Evolutionary conservation across 2,113 vertebrate species (phyloP).

Genomic region (Muntiacus muntjak): DNA sequence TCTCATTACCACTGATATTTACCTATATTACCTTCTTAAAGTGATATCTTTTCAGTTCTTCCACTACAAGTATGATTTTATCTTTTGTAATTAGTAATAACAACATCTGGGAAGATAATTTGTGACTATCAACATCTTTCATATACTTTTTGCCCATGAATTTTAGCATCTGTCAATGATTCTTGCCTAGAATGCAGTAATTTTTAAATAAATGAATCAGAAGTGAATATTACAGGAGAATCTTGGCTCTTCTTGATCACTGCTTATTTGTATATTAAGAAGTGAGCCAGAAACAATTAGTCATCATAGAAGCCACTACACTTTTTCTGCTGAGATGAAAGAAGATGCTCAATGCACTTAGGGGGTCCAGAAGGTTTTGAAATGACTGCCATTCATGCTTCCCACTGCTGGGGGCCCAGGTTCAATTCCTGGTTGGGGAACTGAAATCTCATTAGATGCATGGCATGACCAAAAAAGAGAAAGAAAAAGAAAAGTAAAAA

Average conservation of each 20-base stretch:
- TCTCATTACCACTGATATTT: neutral
- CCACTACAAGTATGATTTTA: neutral
- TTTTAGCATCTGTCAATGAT: neutral
- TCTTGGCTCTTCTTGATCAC: neutral
- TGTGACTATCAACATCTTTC: neutral
- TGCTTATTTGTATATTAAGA: neutral
- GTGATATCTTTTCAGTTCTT: neutral
- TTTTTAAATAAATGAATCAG: neutral
- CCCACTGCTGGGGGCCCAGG: neutral
- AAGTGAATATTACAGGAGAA: neutral
- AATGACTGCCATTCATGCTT: neutral
- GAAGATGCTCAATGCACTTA: neutral
- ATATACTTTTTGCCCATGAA: neutral
- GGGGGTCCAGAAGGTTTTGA: neutral
- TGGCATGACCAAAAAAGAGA: neutral
- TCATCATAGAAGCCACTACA: neutral
- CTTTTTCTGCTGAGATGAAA: neutral
- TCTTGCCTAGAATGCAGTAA: neutral
- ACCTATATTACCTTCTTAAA: neutral
- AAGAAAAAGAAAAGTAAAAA: neutral
- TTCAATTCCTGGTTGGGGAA: neutral
- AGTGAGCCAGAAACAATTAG: neutral
- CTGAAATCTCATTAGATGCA: neutral
- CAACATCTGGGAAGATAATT: neutral
- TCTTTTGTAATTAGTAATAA: neutral